Evolutionary conservation across 2,797 vertebrate genomes (phyloP), one percentile per base, ranked within the genome.

Genomic region (Sebastes matsubarae): DNA sequence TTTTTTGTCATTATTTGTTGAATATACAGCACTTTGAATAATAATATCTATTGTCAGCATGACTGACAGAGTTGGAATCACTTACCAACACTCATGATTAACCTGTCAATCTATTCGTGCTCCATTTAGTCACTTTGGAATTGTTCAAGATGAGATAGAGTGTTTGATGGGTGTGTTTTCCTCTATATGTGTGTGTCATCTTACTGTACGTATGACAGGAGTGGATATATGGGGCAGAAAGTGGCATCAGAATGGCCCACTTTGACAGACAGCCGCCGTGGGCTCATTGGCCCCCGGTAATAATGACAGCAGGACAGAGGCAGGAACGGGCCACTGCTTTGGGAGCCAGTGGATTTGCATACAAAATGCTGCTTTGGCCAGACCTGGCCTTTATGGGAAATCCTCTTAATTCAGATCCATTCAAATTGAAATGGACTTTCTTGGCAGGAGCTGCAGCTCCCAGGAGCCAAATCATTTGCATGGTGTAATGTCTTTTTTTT

Each of bases 381-480:
- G 89, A 94, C 88, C 92, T 94, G 90, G 88, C 89, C 90, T 94
- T 94, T 92, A 92, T 93, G 90, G 92, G 90, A 94, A 96, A 95
- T 95, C 95, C 94, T 95, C 94, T 96, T 95, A 95, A 95, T 96
- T 96, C 92, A 92, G 88, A 95, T 93, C 91, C 91, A 94, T 96
- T 95, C 94, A 95, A 95, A 95, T 94, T 94, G 91, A 96, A 95
- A 95, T 95, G 89, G 92, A 93, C 94, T 96, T 95, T 93, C 85
- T 94, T 95, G 95, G 95, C 94, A 93, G 93, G 88, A 83, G 86
- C 83, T 69, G 74, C 68, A 82, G 84, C 90, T 93, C 84, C 90
- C 79, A 84, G 82, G 91, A 92, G 94, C 95, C 95, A 96, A 94
- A 91, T 93, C 91, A 94, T 95, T 95, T 95, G 93, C 93, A 95